Evolutionary conservation across 2,888 invertebrate genomes (phyloP), one percentile per base, ranked within the genome.

Genomic region (Ferrisia virgata): DNA sequence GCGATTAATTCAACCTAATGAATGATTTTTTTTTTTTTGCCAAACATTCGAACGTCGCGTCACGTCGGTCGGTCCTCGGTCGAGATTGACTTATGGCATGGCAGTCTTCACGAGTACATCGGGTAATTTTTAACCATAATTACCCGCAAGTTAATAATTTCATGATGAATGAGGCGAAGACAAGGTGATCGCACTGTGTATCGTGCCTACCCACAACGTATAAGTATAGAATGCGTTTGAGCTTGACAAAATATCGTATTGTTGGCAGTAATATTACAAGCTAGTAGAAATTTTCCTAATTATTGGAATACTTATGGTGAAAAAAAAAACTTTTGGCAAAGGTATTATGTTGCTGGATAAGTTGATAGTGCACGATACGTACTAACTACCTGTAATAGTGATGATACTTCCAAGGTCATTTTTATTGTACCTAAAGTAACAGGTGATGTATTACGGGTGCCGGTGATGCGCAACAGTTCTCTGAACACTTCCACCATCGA

Each of bases 391-490:
- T 11, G 15, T 15, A 53, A 11, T n/a, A 53, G 25, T 18, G 28
- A 76, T 76, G 72, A 33, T 76, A 72, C 33, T 76, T 76, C 72
- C n/a, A 76, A 76, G 72, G 72, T 36, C 72, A 76, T 76, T 18
- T 53, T 76, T 33, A 36, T 76, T 76, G 72, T 76, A n/a, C n/a
- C n/a, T n/a, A 76, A 76, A 76, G 36, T 31, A 76, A 76, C 72
- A 76, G 72, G 36, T 36, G 72, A 76, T 76, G 72, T 76, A 76
- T 33, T 76, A 76, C 72, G 72, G 72, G 72, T 76, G 33, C 36
- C 72, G 72, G 53, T 76, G 72, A 76, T 76, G 72, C 72, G 72
- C 72, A 76, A 76, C 36, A 76, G 33, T 76, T 76, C 72, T n/a
- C 36, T 76, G 72, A 76, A 76, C 72, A 76, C 72, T 76, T 76